Conservation (phyloP, 1,140 invertebrate species). For the Pissodes strobi region DNA sequence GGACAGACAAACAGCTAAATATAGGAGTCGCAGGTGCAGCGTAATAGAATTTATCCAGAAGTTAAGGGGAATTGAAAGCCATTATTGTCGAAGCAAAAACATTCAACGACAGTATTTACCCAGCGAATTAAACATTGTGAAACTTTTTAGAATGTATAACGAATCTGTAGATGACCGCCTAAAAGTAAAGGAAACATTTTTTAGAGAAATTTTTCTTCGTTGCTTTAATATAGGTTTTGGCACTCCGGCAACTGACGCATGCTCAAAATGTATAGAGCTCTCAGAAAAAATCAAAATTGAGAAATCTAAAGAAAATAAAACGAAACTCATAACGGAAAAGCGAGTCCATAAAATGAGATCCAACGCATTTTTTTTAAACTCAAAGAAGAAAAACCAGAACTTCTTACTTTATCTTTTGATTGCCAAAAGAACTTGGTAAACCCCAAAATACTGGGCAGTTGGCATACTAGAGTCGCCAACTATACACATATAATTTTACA, state of each 20-base stretch:
- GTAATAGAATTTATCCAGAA: neutral
- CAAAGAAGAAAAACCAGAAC: too few relatives aligned
- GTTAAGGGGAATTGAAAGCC: neutral
- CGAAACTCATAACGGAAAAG: neutral
- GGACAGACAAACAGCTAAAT: too few relatives aligned
- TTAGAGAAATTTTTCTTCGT: neutral
- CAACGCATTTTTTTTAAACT: neutral
- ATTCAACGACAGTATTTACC: neutral
- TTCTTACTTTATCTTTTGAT: too few relatives aligned
- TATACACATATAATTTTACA: neutral
- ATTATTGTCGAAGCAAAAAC: too few relatives aligned
- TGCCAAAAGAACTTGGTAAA: too few relatives aligned
- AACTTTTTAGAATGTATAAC: neutral
- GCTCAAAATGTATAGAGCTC: neutral
- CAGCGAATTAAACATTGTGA: neutral
- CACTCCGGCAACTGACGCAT: conserved; percentile 2
- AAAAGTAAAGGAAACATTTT: too few relatives aligned
- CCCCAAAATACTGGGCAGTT: neutral
- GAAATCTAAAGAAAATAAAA: neutral
- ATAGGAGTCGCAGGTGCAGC: neutral
- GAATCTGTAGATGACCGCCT: too few relatives aligned
- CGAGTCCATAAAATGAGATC: neutral
- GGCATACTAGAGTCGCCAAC: conserved; percentile 2
- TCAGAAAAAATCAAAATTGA: conserved; percentile 9
- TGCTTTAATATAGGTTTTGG: conserved; percentile 7